Base-by-base conservation (phyloP, 2,888 invertebrate genomes). In the Thymelicus sylvestris region DNA sequence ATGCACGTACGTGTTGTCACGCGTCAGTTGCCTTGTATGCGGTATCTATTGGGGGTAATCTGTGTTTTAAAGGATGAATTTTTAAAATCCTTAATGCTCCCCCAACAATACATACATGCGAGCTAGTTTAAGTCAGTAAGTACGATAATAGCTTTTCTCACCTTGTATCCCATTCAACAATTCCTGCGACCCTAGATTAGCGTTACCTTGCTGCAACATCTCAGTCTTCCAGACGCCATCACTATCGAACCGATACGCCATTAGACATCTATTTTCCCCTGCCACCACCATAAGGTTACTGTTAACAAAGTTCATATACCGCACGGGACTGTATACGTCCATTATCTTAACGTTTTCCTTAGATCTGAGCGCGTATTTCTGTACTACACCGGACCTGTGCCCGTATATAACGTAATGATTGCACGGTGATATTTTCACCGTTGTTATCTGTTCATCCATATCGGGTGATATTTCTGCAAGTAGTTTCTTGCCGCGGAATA, bases 391-490 rank as follows among this genome's bases (percentile, higher is more conserved):
- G 0, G 91, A 91, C 15, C 88, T 86, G 0, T 94, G 87, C 0
- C 94, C 92, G 78, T 93, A 95, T 10, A 95, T 79, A 0, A 95
- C 82, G 80, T 92, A 90, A 47, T 90, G 91, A 75, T 94, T 94
- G 82, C 94, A 92, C 0, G 94, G 90, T 0, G 93, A 92, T 73
- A 95, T 88, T 67, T 88, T 89, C 2, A 95, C 84, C 6, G 83
- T 82, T 1, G 90, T 92, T 64, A 95, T 92, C 65, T 85, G 88
- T 47, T 92, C 94, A 60, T 92, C 86, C 0, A 86, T 76, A 70
- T 86, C 87, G 24, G 91, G 87, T 3, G 86, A 80, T 67, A 93
- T 90, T 84, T 94, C 93, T 57, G 89, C 87, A 50, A 94, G 76
- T 0, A 90, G 80, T 74, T 90, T 88, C 72, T 91, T 87, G 41